Base-by-base conservation (phyloP, 2,113 vertebrate genomes). In the Halcyon senegalensis region DNA sequence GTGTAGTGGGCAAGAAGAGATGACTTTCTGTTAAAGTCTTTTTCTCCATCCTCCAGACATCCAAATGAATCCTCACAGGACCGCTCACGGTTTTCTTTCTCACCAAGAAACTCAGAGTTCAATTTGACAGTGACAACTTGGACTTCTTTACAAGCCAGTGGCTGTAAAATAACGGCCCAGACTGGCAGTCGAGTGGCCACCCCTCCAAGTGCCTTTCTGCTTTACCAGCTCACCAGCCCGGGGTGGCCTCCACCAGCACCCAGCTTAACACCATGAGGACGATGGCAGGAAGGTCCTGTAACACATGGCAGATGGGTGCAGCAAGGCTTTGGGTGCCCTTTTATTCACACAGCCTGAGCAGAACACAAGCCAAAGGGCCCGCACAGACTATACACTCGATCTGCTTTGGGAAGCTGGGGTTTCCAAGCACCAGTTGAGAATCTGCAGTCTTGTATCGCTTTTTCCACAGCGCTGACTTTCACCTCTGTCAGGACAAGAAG, bases 261-360 rank as follows among this genome's bases (percentile, higher is more conserved):
- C 37, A 50, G 53, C 1, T 15, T 50, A 66, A 59, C 51, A 16
- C 27, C 41, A 18, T 0, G 0, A 25, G 12, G n/a, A 73, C 0
- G 0, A 7, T 1, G 12, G 19, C 76, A 74, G 39, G 27, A 84
- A 41, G 44, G 31, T 21, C n/a, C 44, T 20, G 14, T 27, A 63
- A 8, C 4, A 35, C 2, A 31, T 1, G 16, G 35, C 58, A 73
- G 21, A 24, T 17, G 37, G 25, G 16, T 2, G 74, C 51, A 83
- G 48, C 46, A 44, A 0, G 0, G 64, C 69, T 91, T 37, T 63
- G 39, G 25, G 20, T 35, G 10, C 35, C 43, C 63, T 77, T 66
- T 77, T 39, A 41, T 44, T 7, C 31, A 48, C 48, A 53, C 7
- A 70, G 81, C n/a, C 37, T 50, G 27, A 69, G 70, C 20, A 83